These are phyloP conservation scores for Protonibea diacanthus DNA, from an alignment of 2,797 vertebrate genomes.

Conservation along the genomic window DNA sequence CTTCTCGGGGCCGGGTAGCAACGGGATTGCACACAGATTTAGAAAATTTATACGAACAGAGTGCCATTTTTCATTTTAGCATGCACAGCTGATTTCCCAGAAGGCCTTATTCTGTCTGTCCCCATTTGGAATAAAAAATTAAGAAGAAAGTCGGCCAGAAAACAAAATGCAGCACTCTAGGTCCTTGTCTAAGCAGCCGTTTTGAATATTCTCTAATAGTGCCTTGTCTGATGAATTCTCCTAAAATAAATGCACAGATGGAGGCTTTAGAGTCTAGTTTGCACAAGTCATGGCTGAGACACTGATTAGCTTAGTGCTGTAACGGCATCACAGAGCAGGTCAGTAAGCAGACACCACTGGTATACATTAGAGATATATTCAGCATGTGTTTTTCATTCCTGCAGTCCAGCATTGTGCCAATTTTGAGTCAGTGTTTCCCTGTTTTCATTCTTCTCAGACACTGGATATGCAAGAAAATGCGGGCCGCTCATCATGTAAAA, in stretches of 20 bases:
- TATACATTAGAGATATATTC: slow-evolving; percentile 36
- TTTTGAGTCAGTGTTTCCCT: slow-evolving; percentile 4
- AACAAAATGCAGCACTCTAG: slow-evolving; percentile 26
- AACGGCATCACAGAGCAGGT: slow-evolving; percentile 25
- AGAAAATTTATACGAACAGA: slow-evolving; percentile 45
- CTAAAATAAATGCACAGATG: slow-evolving; percentile 38
- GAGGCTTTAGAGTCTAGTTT: slow-evolving; percentile 35
- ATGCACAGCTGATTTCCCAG: slow-evolving; percentile 66
- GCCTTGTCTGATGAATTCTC: slow-evolving; percentile 30
- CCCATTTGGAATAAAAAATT: slow-evolving; percentile 49
- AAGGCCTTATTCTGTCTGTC: slow-evolving; percentile 62
- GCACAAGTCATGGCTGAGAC: slow-evolving; percentile 25
- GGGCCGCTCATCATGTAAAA: slow-evolving; percentile 1
- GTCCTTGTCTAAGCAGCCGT: slow-evolving; percentile 27
- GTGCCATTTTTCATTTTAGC: slow-evolving; percentile 54
- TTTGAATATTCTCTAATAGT: slow-evolving; percentile 32
- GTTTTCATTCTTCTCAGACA: slow-evolving; percentile 7
- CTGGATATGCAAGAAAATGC: not conserved
- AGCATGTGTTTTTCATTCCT: slow-evolving; percentile 35
- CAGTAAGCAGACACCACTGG: slow-evolving; percentile 27
- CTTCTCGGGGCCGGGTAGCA: slow-evolving; percentile 15
- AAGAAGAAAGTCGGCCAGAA: slow-evolving; percentile 52
- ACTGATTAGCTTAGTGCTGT: slow-evolving; percentile 45
- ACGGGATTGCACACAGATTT: slow-evolving; percentile 43
- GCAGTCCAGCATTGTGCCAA: slow-evolving; percentile 12